Percentiles rank a stretch among this genome's conserved stretches.
These are phyloP conservation scores for Psilopsiagon aymara DNA, from an alignment of 2,113 vertebrate genomes.

Conservation along the genomic window DNA sequence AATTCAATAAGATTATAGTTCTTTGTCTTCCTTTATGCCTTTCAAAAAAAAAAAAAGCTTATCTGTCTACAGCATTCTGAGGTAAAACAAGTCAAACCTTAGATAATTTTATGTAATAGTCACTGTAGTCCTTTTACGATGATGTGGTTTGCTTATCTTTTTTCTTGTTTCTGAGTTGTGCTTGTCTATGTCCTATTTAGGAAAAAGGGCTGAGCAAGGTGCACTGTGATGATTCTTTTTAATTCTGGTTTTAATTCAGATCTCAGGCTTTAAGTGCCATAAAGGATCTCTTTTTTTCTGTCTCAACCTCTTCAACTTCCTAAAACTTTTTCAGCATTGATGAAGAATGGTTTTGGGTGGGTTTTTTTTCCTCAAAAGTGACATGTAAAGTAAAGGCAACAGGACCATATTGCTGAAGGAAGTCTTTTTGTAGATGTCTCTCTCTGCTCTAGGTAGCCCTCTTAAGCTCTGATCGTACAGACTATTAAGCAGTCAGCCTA, in stretches of 20 bases:
- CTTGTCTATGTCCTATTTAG: not conserved
- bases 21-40: not conserved
- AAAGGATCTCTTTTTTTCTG: not conserved
- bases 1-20: not conserved
- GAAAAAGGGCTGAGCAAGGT: not conserved
- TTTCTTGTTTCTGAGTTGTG: not conserved
- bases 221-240: too few species aligned
- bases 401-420: not conserved
- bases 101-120: not conserved
- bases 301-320: not conserved
- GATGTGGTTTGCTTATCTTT: not conserved
- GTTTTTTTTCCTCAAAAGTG: not conserved
- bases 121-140: not conserved
- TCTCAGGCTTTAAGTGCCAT: not conserved
- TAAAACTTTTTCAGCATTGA: not conserved
- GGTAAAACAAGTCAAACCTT: not conserved
- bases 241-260: not conserved
- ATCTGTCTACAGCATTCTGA: not conserved
- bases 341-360: not conserved
- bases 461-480: not conserved
- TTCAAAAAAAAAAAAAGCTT: not conserved
- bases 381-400: not conserved
- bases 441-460: not conserved
- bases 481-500: not conserved
- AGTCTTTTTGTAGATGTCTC: not conserved